Evolutionary conservation across 2,888 invertebrate species (phyloP), one percentile per base, ranked within the genome.

Genomic region (Acronicta psi): DNA sequence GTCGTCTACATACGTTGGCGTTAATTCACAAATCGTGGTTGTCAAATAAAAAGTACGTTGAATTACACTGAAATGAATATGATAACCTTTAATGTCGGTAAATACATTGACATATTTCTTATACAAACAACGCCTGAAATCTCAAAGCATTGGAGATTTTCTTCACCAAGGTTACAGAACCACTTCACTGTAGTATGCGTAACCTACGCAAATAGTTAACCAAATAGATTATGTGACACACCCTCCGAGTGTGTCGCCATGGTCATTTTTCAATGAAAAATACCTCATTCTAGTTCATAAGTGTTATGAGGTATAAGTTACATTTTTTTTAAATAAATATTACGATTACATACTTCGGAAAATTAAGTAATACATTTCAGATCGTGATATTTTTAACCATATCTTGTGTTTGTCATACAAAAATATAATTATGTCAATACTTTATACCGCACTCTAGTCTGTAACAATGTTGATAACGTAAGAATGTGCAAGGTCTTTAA

Each of bases 21-120:
- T 60, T 73, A 81, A 79, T 61, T 64, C 44, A 54, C 31, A 57
- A 59, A 55, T 73, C 84, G 78, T 81, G 83, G 80, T 74, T 59
- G 44, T 50, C 64, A 59, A 78, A 83, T 76, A 62, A 46, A 55
- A 62, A 63, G 59, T 67, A 68, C 59, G 73, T 64, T 47, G 59
- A 68, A 76, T 79, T 34, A 67, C 69, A 73, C 59, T 68, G 40
- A 64, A 71, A 69, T 70, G 65, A 58, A 49, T 52, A 47, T 73
- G 60, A 70, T 71, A 69, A 73, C 69, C 65, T 70, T 69, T 67
- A 64, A 59, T 59, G 49, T 53, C 52, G 45, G 70, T 65, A 58
- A 59, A 71, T 60, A 57, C 20, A 37, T 40, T 51, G 46, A 66
- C 59, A 60, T 52, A 45, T 50, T 49, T 57, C 31, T 57, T 54